phyloP scores from a whole-genome alignment of 1,140 invertebrate species.

The Brachionus angularis region DNA sequence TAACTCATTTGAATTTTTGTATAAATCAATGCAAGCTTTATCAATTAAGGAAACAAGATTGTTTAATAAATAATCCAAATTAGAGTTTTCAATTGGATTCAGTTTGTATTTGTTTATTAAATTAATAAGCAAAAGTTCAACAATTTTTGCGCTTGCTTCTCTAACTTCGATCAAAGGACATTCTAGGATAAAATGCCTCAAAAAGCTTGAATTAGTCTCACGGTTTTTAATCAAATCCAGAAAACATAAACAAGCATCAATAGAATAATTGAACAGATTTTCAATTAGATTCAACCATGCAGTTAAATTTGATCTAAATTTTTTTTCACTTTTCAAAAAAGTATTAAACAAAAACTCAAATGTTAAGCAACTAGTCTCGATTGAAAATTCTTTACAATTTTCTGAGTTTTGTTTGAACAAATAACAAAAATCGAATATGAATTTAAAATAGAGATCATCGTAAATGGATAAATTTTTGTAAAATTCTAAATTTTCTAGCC shows the following conservation, averaged over 20 bases:
- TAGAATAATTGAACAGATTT: constrained; percentile 49
- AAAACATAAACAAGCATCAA: constrained; percentile 12
- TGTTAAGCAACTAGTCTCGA: constrained; percentile 41
- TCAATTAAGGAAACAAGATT: background rate
- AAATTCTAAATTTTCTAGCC: constrained; percentile 55
- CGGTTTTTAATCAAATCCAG: constrained; percentile 50
- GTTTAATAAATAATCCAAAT: background rate
- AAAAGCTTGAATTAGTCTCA: background rate
- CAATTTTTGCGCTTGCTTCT: constrained; percentile 19
- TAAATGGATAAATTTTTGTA: constrained; percentile 56
- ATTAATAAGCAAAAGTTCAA: background rate
- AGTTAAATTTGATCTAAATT: constrained; percentile 50
- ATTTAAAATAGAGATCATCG: constrained; percentile 53
- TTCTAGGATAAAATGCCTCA: constrained; percentile 22
- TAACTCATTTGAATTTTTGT: background rate
- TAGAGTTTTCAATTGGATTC: background rate
- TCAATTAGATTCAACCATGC: background rate
- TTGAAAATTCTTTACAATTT: background rate
- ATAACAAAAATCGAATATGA: constrained; percentile 50
- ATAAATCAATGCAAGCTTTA: background rate
- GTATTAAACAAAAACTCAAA: constrained; percentile 61
- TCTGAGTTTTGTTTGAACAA: constrained; percentile 1
- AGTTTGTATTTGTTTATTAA: background rate
- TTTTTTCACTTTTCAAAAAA: constrained; percentile 59
- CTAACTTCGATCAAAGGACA: constrained; percentile 17